Evolutionary conservation across 2,888 invertebrate species (phyloP).

Genomic region (Eledone cirrhosa): DNA sequence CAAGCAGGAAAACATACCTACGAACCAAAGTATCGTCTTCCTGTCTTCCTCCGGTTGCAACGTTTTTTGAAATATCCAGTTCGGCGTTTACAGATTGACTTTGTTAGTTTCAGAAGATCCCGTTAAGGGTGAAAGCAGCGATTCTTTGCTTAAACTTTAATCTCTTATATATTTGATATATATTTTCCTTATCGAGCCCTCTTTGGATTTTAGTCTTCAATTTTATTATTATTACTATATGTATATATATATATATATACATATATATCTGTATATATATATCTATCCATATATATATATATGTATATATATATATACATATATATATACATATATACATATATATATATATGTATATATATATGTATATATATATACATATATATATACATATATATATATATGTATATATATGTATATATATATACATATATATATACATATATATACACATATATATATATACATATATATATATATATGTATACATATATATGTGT

Average conservation of each 20-base stretch:
- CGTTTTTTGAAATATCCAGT: too few species aligned
- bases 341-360: not conserved
- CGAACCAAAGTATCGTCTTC: too few species aligned
- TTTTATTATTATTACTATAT: not conserved
- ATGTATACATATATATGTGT: not conserved
- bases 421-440: not conserved
- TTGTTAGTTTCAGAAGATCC: too few species aligned
- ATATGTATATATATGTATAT: not conserved
- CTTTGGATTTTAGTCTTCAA: too few species aligned
- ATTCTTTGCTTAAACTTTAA: too few species aligned
- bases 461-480: not conserved
- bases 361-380: not conserved
- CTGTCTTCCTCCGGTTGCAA: too few species aligned
- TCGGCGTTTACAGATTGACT: too few species aligned
- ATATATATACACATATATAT: not conserved
- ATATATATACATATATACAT: not conserved
- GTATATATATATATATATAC: not conserved
- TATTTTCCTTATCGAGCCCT: too few species aligned
- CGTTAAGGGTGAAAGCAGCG: too few species aligned
- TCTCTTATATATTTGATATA: too few species aligned
- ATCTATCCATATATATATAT: not conserved
- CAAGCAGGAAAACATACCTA: too few species aligned
- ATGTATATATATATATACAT: not conserved
- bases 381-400: constrained; percentile 20
- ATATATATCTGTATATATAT: not conserved